Conservation (phyloP, 1,140 invertebrate genomes). For the Hyles vespertilio region DNA sequence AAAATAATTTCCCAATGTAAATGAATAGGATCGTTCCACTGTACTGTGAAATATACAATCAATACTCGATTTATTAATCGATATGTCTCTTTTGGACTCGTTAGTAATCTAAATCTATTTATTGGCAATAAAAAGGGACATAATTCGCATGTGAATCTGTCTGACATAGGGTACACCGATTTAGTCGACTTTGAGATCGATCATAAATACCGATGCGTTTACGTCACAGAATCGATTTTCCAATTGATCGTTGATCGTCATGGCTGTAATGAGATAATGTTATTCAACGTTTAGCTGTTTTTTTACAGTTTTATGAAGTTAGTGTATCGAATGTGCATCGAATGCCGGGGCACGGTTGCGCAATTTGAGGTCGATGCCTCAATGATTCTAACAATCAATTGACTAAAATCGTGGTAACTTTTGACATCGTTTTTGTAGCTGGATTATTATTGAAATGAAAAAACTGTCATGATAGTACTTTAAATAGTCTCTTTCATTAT, state of each 20-base stretch:
- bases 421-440: conserved; percentile 28
- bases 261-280: conserved; percentile 14
- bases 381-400: conserved; percentile 36
- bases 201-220: too few species aligned
- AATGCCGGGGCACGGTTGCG: conserved; percentile 22
- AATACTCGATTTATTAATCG: too few species aligned
- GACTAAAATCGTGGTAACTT: conserved; percentile 37
- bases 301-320: conserved; percentile 14
- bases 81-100: too few species aligned
- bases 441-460: neutral
- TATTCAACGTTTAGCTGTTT: conserved; percentile 11
- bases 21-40: too few species aligned
- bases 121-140: too few species aligned
- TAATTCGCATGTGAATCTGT: too few species aligned
- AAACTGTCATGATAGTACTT: neutral
- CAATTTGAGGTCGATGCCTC: conserved; percentile 42
- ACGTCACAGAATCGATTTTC: neutral
- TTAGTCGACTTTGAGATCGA: too few species aligned
- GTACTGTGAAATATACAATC: too few species aligned
- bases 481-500: too few species aligned
- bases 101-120: too few species aligned
- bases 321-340: conserved; percentile 24
- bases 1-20: too few species aligned
- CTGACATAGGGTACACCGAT: too few species aligned
- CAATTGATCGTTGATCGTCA: conserved; percentile 1